A percentile compares a stretch with the other conserved stretches of the same genome.
Evolutionary conservation across 37 sponge, comb jelly and placozoan species (phyloP).

Genomic region (Eunapius fragilis): DNA sequence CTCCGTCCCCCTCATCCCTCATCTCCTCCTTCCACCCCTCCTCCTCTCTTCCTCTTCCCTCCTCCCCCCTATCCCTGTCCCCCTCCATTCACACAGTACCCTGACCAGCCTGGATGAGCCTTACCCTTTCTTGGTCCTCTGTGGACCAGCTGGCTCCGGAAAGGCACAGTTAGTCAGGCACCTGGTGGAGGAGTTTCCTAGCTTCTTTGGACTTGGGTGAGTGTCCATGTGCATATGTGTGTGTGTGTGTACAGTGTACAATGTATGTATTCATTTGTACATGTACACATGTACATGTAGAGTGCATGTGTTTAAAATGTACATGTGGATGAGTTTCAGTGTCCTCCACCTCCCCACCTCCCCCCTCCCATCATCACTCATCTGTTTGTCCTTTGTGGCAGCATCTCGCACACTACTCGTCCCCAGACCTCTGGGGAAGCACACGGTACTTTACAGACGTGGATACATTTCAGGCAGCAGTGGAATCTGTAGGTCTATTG

Average conservation of each 20-base stretch:
- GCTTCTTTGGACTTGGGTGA: slow-evolving; percentile 86
- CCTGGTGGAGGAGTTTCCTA: slow-evolving; percentile 85
- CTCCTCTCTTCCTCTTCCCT: not conserved
- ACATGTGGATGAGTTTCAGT: too few species aligned
- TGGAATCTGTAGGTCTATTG: slow-evolving; percentile 39
- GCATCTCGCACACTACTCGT: slow-evolving; percentile 81
- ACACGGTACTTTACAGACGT: slow-evolving; percentile 73
- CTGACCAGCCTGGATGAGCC: slow-evolving; percentile 74
- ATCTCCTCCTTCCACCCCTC: too few species aligned
- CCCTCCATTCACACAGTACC: slow-evolving; percentile 43
- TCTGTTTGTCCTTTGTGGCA: not conserved
- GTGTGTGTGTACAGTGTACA: not conserved
- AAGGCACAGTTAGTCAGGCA: slow-evolving; percentile 55
- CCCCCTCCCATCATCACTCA: not conserved
- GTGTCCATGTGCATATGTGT: slow-evolving; percentile 15
- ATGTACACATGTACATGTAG: too few species aligned
- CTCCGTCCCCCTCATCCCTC: too few species aligned
- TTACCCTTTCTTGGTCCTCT: slow-evolving; percentile 65
- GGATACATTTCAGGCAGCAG: slow-evolving; percentile 54
- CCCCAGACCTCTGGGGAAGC: slow-evolving; percentile 43
- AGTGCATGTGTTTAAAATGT: too few species aligned
- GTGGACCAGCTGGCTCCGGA: slow-evolving; percentile 83
- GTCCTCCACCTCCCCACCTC: too few species aligned
- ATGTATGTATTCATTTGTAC: too few species aligned
- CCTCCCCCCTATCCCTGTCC: not conserved